Evolutionary conservation across 53 echinoderm and acorn worm species (phyloP), one percentile per base, ranked within the genome.

Genomic region (Paelopatides confundens): DNA sequence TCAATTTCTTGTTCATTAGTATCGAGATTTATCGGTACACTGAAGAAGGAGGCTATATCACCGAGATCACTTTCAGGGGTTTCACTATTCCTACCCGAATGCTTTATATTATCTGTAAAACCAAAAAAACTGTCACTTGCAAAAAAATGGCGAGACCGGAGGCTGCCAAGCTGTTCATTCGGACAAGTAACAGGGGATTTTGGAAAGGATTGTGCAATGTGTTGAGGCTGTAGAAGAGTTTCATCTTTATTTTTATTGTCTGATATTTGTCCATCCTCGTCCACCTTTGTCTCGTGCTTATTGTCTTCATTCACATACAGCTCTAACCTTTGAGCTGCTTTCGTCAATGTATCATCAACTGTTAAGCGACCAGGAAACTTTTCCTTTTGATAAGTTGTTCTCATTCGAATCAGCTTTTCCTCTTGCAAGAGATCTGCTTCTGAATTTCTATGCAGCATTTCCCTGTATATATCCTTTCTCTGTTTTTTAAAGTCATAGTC

Each of bases 271-370:
- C 23, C 12, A 8, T 29, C 24, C 18, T 26, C 7, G 12, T 23
- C 24, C 24, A 13, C 63, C 12, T 8, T 63, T 11, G 63, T 17
- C 7, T 63, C 63, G 17, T 29, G 24, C 29, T 63, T 63, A 7
- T 17, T 26, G 30, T 67, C 24, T 30, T 67, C 68, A 31, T 31
- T 35, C 32, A 67, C 13, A 79, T 33, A 53, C 51, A 33, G 29
- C 51, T 79, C 79, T 31, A 79, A 29, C 49, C 52, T 79, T 79
- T 79, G 29, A 52, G 79, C 79, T 47, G 53, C 79, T 53, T 53
- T 48, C 31, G 31, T 21, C 10, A 79, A 48, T 15, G 79, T 79
- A 21, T 79, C 79, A 51, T 79, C 79, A 9, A 79, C 79, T 28
- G 79, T 51, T 6, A 79, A 51, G 26, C 14, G 49, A 24, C 29